Evolutionary conservation across 2,888 invertebrate genomes (phyloP).

Genomic region (Molorchus minor): DNA sequence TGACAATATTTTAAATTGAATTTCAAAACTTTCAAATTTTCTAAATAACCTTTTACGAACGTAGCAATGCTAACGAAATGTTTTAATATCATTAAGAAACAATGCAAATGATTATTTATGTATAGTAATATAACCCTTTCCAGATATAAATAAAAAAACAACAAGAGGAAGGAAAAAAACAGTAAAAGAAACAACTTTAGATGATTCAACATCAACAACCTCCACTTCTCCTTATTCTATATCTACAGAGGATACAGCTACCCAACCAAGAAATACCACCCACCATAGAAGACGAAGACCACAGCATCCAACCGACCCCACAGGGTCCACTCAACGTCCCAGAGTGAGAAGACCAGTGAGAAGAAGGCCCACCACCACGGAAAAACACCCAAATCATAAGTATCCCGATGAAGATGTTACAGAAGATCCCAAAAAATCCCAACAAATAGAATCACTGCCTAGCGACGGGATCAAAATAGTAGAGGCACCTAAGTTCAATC

Average conservation of each 20-base stretch:
- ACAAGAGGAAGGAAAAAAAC: slow-evolving; percentile 23
- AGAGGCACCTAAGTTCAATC: slow-evolving; percentile 41
- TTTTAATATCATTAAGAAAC: no score
- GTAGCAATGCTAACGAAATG: no score
- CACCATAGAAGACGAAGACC: slow-evolving; percentile 26
- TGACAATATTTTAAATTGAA: no score
- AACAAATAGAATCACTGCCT: slow-evolving; percentile 28
- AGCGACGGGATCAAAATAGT: slow-evolving; percentile 44
- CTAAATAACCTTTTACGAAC: no score
- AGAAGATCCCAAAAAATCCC: slow-evolving; percentile 17
- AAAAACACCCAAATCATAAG: slow-evolving; percentile 53
- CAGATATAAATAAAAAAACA: slow-evolving; percentile 38
- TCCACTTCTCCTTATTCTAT: slow-evolving; percentile 10
- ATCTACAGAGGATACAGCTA: not conserved
- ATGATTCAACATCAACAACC: no score
- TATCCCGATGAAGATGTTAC: slow-evolving; percentile 48
- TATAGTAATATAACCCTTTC: slow-evolving; percentile 18
- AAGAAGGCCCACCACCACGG: slow-evolving; percentile 37
- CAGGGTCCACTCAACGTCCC: slow-evolving; percentile 64
- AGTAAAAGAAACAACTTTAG: slow-evolving; percentile 7
- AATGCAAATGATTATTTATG: no score
- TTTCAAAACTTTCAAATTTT: no score
- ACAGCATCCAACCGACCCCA: slow-evolving; percentile 36
- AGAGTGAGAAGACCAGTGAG: slow-evolving; percentile 46
- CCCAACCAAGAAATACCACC: slow-evolving; percentile 4